Evolutionary conservation across 2,888 invertebrate genomes (phyloP).

Genomic region (Polylopha cassiicola): DNA sequence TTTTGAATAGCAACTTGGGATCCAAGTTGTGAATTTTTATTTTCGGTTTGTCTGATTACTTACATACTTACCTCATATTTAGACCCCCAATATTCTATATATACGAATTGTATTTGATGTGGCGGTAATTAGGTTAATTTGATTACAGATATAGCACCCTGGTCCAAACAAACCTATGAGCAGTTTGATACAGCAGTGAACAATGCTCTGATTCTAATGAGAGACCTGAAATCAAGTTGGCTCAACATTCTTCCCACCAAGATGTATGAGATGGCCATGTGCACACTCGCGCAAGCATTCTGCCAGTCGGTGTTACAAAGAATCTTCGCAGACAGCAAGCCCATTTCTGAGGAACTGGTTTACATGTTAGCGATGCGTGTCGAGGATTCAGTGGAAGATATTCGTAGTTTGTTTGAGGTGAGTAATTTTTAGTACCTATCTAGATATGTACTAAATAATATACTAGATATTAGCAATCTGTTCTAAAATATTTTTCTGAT

Average conservation of each 20-base stretch:
- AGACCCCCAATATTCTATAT: too few species aligned
- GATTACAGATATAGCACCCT: slow-evolving; percentile 41
- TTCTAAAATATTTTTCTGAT: too few species aligned
- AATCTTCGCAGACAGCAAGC: slow-evolving; percentile 45
- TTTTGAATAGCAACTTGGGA: too few species aligned
- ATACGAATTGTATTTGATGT: too few species aligned
- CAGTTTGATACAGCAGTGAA: slow-evolving; percentile 57
- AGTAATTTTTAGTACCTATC: slow-evolving; percentile 14
- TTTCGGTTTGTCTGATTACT: too few species aligned
- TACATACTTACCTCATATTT: too few species aligned
- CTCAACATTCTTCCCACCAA: slow-evolving; percentile 44
- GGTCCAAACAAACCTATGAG: slow-evolving; percentile 53
- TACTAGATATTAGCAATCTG: too few species aligned
- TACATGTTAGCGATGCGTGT: slow-evolving; percentile 52
- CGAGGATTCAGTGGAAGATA: slow-evolving; percentile 41
- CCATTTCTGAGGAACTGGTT: slow-evolving; percentile 55
- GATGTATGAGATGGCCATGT: slow-evolving; percentile 60
- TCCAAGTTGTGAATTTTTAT: too few species aligned
- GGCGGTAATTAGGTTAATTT: slow-evolving; percentile 4
- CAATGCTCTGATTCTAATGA: slow-evolving; percentile 45
- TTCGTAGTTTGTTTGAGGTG: slow-evolving; percentile 56
- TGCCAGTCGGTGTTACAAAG: slow-evolving; percentile 52
- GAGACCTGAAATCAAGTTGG: slow-evolving; percentile 53
- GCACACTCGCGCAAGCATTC: slow-evolving; percentile 48
- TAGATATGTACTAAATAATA: too few species aligned